Evolutionary conservation across 2,113 vertebrate species (phyloP).

Genomic region (Anolis sagrei): DNA sequence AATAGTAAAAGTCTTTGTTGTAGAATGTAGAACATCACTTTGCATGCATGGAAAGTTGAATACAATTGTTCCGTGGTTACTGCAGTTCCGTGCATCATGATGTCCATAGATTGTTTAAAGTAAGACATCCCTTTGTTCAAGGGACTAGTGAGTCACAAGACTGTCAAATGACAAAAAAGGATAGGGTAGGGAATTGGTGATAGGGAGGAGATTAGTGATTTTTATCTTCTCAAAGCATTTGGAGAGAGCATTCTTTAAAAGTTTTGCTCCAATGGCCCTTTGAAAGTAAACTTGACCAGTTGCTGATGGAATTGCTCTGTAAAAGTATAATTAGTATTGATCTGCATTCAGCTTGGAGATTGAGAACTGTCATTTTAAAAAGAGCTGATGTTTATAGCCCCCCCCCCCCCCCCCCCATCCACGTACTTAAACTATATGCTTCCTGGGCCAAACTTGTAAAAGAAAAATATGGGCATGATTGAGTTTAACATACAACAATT

Average conservation of each 20-base stretch:
- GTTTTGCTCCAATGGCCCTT: slow-evolving; percentile 63
- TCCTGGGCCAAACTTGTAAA: slow-evolving; percentile 48
- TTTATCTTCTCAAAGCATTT: slow-evolving; percentile 44
- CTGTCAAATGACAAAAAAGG: slow-evolving; percentile 44
- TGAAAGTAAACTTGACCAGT: slow-evolving; percentile 57
- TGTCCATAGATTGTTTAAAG: slow-evolving; percentile 25
- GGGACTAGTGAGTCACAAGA: neutral
- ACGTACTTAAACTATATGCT: too few species aligned
- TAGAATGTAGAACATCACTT: too few species aligned
- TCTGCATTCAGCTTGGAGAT: slow-evolving; percentile 61
- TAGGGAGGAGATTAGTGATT: slow-evolving; percentile 46
- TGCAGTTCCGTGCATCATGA: neutral
- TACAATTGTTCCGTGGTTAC: neutral
- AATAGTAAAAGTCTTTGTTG: too few species aligned
- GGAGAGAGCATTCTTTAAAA: slow-evolving; percentile 35
- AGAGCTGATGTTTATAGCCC: slow-evolving; percentile 56
- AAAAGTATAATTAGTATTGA: slow-evolving; percentile 68
- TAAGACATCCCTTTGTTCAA: neutral
- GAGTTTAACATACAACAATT: slow-evolving; percentile 61
- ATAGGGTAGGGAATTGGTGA: too few species aligned
- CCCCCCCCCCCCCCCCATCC: too few species aligned
- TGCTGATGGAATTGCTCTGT: slow-evolving; percentile 52
- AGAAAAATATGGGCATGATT: slow-evolving; percentile 63
- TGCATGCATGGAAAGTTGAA: too few species aligned
- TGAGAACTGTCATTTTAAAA: slow-evolving; percentile 61